Evolutionary conservation across 1,140 invertebrate species (phyloP).

Genomic region (Saccostrea echinata): DNA sequence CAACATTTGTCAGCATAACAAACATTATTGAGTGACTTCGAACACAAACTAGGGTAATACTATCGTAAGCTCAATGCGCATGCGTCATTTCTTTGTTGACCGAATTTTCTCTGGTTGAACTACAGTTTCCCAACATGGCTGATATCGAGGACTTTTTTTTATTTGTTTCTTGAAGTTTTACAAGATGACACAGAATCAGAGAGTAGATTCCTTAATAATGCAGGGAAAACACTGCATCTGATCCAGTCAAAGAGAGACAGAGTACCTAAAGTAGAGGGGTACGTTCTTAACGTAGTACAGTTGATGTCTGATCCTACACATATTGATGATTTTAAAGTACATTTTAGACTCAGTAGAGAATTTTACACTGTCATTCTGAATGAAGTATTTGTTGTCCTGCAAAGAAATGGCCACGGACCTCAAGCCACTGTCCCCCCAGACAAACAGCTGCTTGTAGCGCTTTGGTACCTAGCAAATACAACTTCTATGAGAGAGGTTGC

Average conservation of each 20-base stretch:
- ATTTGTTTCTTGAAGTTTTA: constrained; percentile 36
- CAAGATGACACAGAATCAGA: constrained; percentile 25
- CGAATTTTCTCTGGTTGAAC: constrained; percentile 36
- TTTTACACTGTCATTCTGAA: no score
- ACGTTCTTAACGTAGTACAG: constrained; percentile 31
- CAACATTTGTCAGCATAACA: no score
- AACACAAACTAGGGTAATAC: not conserved
- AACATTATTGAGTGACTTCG: constrained; percentile 16
- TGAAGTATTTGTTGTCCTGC: no score
- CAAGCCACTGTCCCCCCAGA: no score
- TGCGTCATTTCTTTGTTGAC: constrained; percentile 17
- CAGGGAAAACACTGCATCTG: not conserved
- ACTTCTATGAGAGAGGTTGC: constrained; percentile 51
- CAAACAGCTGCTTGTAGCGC: no score
- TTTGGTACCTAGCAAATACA: constrained; percentile 46
- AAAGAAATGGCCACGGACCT: no score
- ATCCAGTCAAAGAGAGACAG: constrained; percentile 15
- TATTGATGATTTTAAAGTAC: constrained; percentile 49
- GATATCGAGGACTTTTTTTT: not conserved
- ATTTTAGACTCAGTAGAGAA: no score
- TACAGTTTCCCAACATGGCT: constrained; percentile 40
- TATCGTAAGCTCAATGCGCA: constrained; percentile 2
- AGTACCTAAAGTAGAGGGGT: constrained; percentile 37
- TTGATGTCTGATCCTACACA: constrained; percentile 27
- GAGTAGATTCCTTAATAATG: not conserved